Percentiles rank a stretch among this genome's conserved stretches.
phyloP scores from a whole-genome alignment of 2,113 vertebrate species.

The Cololabis saira region DNA sequence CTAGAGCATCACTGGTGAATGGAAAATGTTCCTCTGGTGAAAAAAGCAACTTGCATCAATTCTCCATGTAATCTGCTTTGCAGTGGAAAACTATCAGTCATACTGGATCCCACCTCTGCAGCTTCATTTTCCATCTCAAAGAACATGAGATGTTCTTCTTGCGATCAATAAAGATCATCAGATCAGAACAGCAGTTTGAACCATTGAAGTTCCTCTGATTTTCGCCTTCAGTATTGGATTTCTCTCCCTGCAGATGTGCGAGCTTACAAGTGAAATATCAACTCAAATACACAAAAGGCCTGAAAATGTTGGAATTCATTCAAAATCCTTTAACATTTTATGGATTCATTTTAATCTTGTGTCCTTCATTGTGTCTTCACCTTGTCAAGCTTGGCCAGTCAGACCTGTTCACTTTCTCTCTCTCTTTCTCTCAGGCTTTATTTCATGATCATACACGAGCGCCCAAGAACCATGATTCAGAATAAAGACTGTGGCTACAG shows the following conservation, averaged over 20 bases:
- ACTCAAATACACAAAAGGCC: slow-evolving; percentile 6
- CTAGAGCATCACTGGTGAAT: too few species aligned
- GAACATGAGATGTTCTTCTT: neutral
- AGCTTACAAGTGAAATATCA: neutral
- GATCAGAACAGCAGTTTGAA: slow-evolving; percentile 16
- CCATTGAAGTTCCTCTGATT: slow-evolving; percentile 13
- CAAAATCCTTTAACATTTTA: slow-evolving; percentile 14
- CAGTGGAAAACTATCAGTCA: neutral
- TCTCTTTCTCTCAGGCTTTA: slow-evolving; percentile 55
- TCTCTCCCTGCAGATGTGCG: neutral
- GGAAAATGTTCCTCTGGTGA: too few species aligned
- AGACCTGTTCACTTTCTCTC: slow-evolving; percentile 50
- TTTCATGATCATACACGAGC: slow-evolving; percentile 36
- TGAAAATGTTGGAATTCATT: slow-evolving; percentile 16
- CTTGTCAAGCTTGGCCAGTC: slow-evolving; percentile 39
- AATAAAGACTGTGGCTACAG: too few species aligned
- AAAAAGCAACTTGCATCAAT: neutral
- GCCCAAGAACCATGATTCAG: too few species aligned
- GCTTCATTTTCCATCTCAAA: slow-evolving; percentile 12
- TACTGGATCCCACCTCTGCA: slow-evolving; percentile 6
- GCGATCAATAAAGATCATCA: slow-evolving; percentile 33
- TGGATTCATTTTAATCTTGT: slow-evolving; percentile 43
- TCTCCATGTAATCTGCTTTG: neutral
- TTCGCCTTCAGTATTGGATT: slow-evolving; percentile 16
- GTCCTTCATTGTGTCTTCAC: slow-evolving; percentile 18